These are phyloP conservation scores for Rissa tridactyla DNA, from an alignment of 2,113 vertebrate species.

Conservation along the genomic window DNA sequence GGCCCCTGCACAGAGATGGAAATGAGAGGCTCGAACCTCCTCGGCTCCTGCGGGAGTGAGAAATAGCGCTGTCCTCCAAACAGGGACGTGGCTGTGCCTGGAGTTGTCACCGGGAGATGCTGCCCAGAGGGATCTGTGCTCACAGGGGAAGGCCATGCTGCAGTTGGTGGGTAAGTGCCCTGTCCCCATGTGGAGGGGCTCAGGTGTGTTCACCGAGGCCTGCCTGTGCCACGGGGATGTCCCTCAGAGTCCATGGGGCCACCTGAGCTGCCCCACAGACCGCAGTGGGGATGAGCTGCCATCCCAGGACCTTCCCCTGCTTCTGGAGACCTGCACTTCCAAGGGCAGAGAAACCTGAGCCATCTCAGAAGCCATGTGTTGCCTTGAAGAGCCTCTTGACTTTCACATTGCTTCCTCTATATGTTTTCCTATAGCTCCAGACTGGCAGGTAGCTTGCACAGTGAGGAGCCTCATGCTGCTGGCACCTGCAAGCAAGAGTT, in stretches of 20 bases:
- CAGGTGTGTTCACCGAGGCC: rapidly evolving
- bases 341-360: neutral
- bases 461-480: neutral
- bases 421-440: neutral
- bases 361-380: rapidly evolving
- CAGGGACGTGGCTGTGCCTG: neutral
- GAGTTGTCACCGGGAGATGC: rapidly evolving
- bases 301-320: neutral
- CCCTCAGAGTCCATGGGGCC: rapidly evolving
- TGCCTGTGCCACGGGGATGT: neutral
- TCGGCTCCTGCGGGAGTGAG: rapidly evolving
- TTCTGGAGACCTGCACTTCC: neutral
- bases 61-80: rapidly evolving
- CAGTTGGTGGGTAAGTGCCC: neutral
- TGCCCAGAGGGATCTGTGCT: neutral
- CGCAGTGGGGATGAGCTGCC: neutral
- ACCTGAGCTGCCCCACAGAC: neutral
- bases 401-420: neutral
- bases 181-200: rapidly evolving
- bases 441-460: rapidly evolving
- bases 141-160: neutral
- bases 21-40: neutral
- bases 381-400: neutral
- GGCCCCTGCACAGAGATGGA: neutral
- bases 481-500: neutral